These are phyloP conservation scores for Phyllostomus discolor DNA, from an alignment of 2,113 vertebrate genomes.

Conservation along the genomic window DNA sequence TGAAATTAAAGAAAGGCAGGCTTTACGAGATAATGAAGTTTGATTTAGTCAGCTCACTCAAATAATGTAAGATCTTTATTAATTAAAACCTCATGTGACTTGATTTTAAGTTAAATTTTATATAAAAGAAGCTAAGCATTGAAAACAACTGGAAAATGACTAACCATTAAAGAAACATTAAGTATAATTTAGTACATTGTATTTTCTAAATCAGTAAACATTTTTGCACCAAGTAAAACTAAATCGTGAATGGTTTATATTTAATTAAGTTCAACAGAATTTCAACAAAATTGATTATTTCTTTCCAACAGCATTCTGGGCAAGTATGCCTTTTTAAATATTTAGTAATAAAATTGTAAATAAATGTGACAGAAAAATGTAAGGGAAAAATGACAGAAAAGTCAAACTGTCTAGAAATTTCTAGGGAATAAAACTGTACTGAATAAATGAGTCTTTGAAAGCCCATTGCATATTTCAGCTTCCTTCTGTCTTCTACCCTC, in stretches of 20 bases:
- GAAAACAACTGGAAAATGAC: background rate
- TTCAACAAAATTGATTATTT: background rate
- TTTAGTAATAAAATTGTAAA: background rate
- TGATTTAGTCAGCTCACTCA: background rate
- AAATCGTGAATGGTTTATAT: background rate
- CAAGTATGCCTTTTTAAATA: background rate
- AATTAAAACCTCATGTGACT: background rate
- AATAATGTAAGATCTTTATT: background rate
- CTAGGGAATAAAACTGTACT: background rate
- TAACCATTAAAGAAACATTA: background rate
- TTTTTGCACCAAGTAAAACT: background rate
- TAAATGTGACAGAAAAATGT: background rate
- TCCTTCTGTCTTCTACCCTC: background rate
- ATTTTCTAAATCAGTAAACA: constrained; percentile 1
- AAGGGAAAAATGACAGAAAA: background rate
- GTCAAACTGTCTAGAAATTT: background rate
- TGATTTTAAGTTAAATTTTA: background rate
- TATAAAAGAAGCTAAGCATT: background rate
- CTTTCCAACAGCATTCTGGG: background rate
- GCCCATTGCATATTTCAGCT: background rate
- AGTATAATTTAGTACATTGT: background rate
- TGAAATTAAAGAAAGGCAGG: background rate
- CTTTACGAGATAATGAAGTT: background rate
- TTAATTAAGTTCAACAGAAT: background rate
- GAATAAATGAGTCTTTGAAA: background rate